A percentile compares a stretch with the other conserved stretches of the same genome.
phyloP scores from a whole-genome alignment of 2,888 invertebrate species.

The Halocaridina rubra region DNA sequence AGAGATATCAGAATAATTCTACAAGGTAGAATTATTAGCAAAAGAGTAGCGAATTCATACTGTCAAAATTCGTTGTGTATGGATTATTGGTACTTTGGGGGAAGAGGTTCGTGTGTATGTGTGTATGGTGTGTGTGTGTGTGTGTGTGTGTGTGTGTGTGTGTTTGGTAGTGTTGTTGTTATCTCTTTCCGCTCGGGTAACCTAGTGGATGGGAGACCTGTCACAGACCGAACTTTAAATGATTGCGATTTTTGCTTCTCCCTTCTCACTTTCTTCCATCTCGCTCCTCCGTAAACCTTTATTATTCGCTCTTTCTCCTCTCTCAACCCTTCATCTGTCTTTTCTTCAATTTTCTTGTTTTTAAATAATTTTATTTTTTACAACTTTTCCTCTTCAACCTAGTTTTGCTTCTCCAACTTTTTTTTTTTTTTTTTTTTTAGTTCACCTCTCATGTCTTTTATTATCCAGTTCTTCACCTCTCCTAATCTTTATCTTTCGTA shows the following conservation, averaged over 20 bases:
- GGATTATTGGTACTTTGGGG: too few species aligned
- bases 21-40: too few species aligned
- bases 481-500: not conserved
- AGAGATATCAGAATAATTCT: too few species aligned
- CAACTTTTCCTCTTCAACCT: not conserved
- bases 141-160: too few species aligned
- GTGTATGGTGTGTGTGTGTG: too few species aligned
- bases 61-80: too few species aligned
- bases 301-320: not conserved
- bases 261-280: not conserved
- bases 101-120: too few species aligned
- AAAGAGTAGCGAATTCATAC: too few species aligned
- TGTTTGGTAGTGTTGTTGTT: too few species aligned
- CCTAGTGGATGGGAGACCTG: not conserved
- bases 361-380: too few species aligned
- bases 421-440: not conserved
- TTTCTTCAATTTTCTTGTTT: not conserved
- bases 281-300: not conserved
- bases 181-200: not conserved
- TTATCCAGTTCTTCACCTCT: not conserved
- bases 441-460: not conserved
- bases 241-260: not conserved
- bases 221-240: constrained; percentile 3
- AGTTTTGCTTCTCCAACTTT: not conserved
- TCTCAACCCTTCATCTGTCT: not conserved